Evolutionary conservation across 2,113 vertebrate species (phyloP).

Genomic region (Anser cygnoides): DNA sequence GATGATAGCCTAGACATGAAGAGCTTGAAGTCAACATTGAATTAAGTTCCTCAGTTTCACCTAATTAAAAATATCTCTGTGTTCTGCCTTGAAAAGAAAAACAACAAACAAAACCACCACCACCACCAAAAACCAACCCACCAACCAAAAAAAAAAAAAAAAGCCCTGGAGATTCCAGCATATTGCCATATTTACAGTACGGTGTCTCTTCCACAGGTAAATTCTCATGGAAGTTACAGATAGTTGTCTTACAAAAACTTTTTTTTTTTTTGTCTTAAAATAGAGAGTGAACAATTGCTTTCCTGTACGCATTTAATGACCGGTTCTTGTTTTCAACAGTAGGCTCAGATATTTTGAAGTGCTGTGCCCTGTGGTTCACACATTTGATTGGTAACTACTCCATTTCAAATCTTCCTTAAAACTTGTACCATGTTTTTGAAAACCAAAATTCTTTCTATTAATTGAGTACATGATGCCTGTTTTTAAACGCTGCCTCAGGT

Average conservation of each 20-base stretch:
- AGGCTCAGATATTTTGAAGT: not conserved
- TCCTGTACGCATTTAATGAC: not conserved
- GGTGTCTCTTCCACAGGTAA: not conserved
- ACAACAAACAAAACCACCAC: not conserved
- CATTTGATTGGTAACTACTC: not conserved
- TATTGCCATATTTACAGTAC: not conserved
- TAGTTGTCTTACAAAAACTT: not conserved
- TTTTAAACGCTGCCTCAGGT: not conserved
- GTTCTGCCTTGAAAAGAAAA: not conserved
- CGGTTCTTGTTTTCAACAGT: not conserved
- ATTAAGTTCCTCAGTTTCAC: constrained; percentile 5
- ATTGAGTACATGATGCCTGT: not conserved
- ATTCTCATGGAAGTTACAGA: not conserved
- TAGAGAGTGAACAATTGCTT: not conserved
- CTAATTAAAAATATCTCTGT: constrained; percentile 12
- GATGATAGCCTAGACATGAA: not conserved
- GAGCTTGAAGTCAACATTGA: not conserved
- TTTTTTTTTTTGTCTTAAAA: not conserved
- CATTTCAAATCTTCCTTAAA: not conserved
- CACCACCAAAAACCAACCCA: too few species aligned
- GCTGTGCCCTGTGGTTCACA: not conserved
- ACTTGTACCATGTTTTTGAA: not conserved
- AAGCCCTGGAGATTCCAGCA: not conserved
- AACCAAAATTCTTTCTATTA: not conserved
- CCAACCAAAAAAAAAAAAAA: too few species aligned